Evolutionary conservation across 2,888 invertebrate genomes (phyloP).

Genomic region (Lucinisca nassula): DNA sequence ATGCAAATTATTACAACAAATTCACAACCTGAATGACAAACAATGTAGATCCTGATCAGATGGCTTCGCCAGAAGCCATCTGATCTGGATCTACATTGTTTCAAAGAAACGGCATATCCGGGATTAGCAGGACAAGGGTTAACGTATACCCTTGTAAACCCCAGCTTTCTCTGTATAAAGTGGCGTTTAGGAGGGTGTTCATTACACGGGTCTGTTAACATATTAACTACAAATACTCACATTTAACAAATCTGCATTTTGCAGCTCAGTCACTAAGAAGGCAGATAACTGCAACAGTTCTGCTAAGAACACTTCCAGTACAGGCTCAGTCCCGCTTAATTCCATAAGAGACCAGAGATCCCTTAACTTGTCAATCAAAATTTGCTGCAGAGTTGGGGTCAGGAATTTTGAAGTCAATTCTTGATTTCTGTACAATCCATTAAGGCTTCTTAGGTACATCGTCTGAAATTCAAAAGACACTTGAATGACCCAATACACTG

Average conservation of each 20-base stretch:
- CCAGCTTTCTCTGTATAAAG: too few species aligned
- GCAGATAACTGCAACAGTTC: conserved; percentile 64
- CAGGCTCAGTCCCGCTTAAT: neutral
- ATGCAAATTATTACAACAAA: too few species aligned
- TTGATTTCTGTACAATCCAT: conserved; percentile 20
- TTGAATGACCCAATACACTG: too few species aligned
- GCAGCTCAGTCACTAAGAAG: conserved; percentile 56
- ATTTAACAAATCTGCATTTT: conserved; percentile 69
- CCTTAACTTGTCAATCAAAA: conserved; percentile 30
- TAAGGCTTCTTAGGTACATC: conserved; percentile 31
- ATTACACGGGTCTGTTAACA: too few species aligned
- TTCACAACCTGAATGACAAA: too few species aligned
- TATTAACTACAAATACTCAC: conserved; percentile 48
- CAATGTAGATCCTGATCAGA: too few species aligned
- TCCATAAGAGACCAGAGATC: conserved; percentile 45
- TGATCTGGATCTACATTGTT: too few species aligned
- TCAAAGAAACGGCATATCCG: too few species aligned
- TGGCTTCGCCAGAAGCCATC: too few species aligned
- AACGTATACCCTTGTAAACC: too few species aligned
- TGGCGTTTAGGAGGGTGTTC: too few species aligned
- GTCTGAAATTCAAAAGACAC: conserved; percentile 33
- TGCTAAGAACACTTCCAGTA: conserved; percentile 47
- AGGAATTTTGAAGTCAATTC: conserved; percentile 18
- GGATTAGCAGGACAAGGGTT: too few species aligned
- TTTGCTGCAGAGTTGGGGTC: conserved; percentile 25